Percentiles rank a stretch among this genome's conserved stretches.
Evolutionary conservation across 2,888 invertebrate species (phyloP).

Genomic region (Lochmaea capreae): DNA sequence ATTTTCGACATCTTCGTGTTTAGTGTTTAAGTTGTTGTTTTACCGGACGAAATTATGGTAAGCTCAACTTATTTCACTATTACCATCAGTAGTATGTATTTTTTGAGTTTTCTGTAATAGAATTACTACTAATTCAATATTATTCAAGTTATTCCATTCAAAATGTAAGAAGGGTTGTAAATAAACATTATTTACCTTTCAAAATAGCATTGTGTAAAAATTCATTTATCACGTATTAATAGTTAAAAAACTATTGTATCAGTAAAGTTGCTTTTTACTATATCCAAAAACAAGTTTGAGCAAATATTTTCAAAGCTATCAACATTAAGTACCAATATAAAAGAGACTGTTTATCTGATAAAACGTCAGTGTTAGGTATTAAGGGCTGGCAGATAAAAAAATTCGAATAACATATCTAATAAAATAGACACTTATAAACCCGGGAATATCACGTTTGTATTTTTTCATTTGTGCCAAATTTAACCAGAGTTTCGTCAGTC

Average conservation of each 20-base stretch:
- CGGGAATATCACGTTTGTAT: no score
- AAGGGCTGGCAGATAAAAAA: neutral
- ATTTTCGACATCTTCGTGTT: neutral
- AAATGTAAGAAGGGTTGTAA: no score
- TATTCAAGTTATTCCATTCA: no score
- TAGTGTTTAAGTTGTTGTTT: neutral
- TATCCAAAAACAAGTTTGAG: neutral
- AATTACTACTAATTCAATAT: no score
- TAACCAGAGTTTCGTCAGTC: no score
- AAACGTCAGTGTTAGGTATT: neutral
- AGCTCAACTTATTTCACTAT: neutral
- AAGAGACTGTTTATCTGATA: conserved; percentile 1
- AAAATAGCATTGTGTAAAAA: no score
- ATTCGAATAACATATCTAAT: neutral
- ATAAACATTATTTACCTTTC: no score
- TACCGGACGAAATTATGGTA: neutral
- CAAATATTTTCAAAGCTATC: conserved; percentile 5
- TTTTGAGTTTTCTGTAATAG: no score
- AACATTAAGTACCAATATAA: neutral
- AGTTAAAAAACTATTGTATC: neutral
- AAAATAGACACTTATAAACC: neutral
- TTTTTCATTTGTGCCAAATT: no score
- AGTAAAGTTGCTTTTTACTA: neutral
- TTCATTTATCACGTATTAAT: neutral
- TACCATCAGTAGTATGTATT: neutral